Evolutionary conservation across 2,113 vertebrate species (phyloP).

Genomic region (Menidia beryllina): DNA sequence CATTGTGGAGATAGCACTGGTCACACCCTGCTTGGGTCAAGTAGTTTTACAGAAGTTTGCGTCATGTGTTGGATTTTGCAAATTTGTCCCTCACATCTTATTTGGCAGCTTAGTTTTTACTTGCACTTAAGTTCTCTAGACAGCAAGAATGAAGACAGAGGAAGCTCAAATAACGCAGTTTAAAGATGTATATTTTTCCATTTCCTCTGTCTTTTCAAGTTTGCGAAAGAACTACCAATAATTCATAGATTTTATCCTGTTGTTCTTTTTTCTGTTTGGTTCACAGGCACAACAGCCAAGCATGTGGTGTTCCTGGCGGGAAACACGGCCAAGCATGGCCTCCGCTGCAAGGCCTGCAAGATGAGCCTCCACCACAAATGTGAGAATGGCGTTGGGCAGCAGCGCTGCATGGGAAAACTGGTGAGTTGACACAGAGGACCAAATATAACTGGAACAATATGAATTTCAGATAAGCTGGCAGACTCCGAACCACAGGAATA

Average conservation of each 20-base stretch:
- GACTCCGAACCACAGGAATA: slow-evolving; percentile 8
- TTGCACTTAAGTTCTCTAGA: no score
- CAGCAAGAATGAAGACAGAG: slow-evolving; percentile 14
- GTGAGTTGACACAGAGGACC: slow-evolving; percentile 77
- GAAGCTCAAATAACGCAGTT: slow-evolving; percentile 5
- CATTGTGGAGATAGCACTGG: not conserved
- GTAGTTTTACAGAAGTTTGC: slow-evolving; percentile 21
- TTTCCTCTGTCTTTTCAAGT: slow-evolving; percentile 17
- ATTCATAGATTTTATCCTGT: slow-evolving; percentile 22
- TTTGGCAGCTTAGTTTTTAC: slow-evolving; percentile 35
- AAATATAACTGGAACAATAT: not conserved
- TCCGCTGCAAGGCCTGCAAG: slow-evolving; percentile 98
- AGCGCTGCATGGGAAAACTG: slow-evolving; percentile 98
- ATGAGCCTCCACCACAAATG: slow-evolving; percentile 99
- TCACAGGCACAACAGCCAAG: slow-evolving; percentile 86
- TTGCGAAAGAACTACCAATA: not conserved
- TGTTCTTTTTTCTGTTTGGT: slow-evolving; percentile 24
- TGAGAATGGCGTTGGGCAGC: slow-evolving; percentile 87
- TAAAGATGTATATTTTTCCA: slow-evolving; percentile 16
- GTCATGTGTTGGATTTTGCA: slow-evolving; percentile 12
- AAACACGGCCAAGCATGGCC: slow-evolving; percentile 91
- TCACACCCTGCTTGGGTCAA: not conserved
- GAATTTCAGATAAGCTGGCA: slow-evolving; percentile 8
- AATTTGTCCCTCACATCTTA: slow-evolving; percentile 35
- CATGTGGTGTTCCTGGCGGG: slow-evolving; percentile 86